Conservation (phyloP, 1,140 invertebrate species). For the Zaprionus nigranus region DNA sequence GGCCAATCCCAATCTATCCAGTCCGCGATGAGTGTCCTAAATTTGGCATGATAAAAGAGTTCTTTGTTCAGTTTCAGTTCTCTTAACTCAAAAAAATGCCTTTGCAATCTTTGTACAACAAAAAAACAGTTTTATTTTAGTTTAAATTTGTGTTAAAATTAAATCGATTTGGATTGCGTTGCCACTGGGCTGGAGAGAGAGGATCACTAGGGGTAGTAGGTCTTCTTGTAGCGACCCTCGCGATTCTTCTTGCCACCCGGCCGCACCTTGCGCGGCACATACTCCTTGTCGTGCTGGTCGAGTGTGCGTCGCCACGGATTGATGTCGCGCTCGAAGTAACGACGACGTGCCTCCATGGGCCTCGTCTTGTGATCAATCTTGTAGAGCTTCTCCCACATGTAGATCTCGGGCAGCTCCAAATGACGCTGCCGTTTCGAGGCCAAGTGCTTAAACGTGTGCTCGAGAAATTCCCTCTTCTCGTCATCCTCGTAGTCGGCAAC, state of each 20-base stretch:
- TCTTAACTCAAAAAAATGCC: too few relatives aligned
- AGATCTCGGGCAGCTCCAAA: constrained; percentile 87
- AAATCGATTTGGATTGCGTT: constrained; percentile 2
- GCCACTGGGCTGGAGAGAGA: not conserved
- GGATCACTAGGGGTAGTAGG: constrained; percentile 86
- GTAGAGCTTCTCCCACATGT: constrained; percentile 91
- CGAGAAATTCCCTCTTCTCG: constrained; percentile 89
- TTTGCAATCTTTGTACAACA: constrained; percentile 20
- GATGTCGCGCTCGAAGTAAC: constrained; percentile 88
- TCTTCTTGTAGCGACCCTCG: constrained; percentile 86
- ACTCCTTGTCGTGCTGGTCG: constrained; percentile 88
- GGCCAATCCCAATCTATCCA: too few relatives aligned
- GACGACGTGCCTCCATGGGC: constrained; percentile 87
- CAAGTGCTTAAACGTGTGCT: constrained; percentile 88
- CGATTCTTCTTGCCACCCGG: constrained; percentile 86
- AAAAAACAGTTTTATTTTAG: constrained; percentile 38
- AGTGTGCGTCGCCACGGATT: constrained; percentile 87
- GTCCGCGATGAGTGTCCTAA: too few relatives aligned
- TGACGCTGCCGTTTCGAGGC: constrained; percentile 88
- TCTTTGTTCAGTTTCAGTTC: too few relatives aligned
- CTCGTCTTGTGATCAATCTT: constrained; percentile 89
- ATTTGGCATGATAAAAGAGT: too few relatives aligned
- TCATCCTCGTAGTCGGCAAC: constrained; percentile 88
- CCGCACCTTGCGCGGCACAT: constrained; percentile 88
- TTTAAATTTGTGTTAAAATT: constrained; percentile 12